These are phyloP conservation scores for Resseliella maxima DNA, from an alignment of 2,888 invertebrate genomes.

Conservation along the genomic window DNA sequence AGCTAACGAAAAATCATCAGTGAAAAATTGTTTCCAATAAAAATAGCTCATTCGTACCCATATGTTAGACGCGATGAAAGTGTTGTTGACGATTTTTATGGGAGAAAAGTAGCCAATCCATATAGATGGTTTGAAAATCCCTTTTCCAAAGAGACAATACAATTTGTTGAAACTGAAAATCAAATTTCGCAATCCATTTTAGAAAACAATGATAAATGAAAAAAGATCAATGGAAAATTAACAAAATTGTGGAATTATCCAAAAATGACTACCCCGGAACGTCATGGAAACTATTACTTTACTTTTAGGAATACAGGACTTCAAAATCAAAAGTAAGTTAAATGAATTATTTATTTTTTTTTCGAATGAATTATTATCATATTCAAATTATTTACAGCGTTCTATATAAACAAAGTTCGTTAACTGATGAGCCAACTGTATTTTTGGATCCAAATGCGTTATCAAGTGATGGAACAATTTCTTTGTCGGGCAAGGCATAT, in stretches of 20 bases:
- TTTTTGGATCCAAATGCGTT: slow-evolving; percentile 95
- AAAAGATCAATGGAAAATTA: slow-evolving; percentile 80
- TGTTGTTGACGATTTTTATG: slow-evolving; percentile 84
- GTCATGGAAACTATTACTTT: slow-evolving; percentile 84
- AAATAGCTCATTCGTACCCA: too few relatives aligned
- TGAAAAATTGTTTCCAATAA: too few relatives aligned
- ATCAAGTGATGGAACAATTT: slow-evolving; percentile 90
- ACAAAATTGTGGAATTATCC: slow-evolving; percentile 96
- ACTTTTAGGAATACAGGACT: slow-evolving; percentile 93
- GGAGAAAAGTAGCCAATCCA: slow-evolving; percentile 86
- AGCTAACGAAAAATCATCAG: too few relatives aligned
- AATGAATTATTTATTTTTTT: background rate
- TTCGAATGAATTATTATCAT: too few relatives aligned
- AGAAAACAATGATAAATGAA: slow-evolving; percentile 78
- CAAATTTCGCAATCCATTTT: slow-evolving; percentile 87
- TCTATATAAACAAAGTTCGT: background rate
- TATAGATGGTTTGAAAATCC: slow-evolving; percentile 98
- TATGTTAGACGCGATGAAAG: slow-evolving; percentile 80
- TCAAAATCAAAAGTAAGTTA: slow-evolving; percentile 89
- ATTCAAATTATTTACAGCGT: too few relatives aligned
- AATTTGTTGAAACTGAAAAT: slow-evolving; percentile 92
- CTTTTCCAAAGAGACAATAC: slow-evolving; percentile 88
- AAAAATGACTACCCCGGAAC: slow-evolving; percentile 88
- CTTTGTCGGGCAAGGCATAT: slow-evolving; percentile 80
- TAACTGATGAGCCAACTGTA: slow-evolving; percentile 72